A percentile compares a stretch with the other conserved stretches of the same genome.
Evolutionary conservation across 2,797 vertebrate genomes (phyloP).

Genomic region (Poecile montanus): DNA sequence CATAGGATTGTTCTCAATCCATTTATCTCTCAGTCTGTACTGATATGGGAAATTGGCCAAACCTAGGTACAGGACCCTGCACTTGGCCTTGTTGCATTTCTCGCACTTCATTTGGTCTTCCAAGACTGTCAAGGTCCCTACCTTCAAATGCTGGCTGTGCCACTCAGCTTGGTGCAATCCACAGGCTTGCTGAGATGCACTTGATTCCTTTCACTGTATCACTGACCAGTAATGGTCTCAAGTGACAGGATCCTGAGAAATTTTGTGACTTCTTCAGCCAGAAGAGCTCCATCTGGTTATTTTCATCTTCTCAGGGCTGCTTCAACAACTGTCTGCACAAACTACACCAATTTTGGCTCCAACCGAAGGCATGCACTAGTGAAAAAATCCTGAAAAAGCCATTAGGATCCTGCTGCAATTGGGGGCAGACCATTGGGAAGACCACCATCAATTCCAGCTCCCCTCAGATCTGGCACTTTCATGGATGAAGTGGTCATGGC

Average conservation of each 20-base stretch:
- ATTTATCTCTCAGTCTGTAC: background rate
- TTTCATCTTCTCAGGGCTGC: background rate
- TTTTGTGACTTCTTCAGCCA: background rate
- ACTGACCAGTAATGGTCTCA: background rate
- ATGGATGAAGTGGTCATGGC: background rate
- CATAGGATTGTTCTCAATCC: background rate
- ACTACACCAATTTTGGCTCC: background rate
- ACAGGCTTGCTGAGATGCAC: background rate
- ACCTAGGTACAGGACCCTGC: background rate
- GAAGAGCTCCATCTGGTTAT: background rate
- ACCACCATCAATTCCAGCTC: background rate
- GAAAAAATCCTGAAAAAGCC: rapidly evolving
- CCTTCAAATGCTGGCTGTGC: background rate
- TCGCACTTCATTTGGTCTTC: background rate
- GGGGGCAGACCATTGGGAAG: background rate
- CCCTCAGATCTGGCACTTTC: background rate
- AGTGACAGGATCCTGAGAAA: background rate
- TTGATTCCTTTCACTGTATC: background rate
- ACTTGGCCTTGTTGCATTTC: background rate
- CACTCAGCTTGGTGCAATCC: background rate
- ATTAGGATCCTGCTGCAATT: background rate
- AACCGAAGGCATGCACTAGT: rapidly evolving
- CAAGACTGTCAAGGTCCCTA: background rate
- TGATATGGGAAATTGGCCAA: background rate
- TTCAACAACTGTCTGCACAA: background rate